Evolutionary conservation across 2,113 vertebrate species (phyloP).

Genomic region (Solenodon paradoxus): DNA sequence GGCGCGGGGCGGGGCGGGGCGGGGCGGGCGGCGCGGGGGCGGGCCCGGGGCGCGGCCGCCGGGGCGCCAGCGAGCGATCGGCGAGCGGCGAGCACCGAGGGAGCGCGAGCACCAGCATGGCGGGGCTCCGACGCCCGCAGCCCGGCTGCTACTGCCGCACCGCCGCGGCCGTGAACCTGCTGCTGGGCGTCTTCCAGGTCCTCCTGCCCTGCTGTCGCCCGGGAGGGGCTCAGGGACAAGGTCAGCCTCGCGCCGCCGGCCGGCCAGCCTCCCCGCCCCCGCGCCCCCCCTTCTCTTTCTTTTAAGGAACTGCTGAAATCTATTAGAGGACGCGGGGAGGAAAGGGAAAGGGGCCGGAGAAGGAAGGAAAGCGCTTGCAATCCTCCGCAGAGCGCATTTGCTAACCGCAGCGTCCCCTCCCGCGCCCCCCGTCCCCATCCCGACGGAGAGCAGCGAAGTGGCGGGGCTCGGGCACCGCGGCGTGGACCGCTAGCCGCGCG

Average conservation of each 20-base stretch:
- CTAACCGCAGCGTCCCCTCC: background rate
- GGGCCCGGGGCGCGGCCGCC: conserved; percentile 63
- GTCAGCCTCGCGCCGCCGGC: conserved; percentile 77
- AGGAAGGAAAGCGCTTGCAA: background rate
- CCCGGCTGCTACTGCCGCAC: conserved; percentile 88
- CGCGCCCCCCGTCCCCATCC: background rate
- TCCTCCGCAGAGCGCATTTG: background rate
- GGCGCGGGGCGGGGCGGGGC: conserved; percentile 22
- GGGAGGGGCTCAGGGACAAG: conserved; percentile 91
- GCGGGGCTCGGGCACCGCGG: background rate
- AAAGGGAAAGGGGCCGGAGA: background rate
- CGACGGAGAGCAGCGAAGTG: background rate
- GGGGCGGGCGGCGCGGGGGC: background rate
- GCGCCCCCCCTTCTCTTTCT: conserved; percentile 44
- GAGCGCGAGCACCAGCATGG: conserved; percentile 88
- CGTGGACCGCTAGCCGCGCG: conserved; percentile 64
- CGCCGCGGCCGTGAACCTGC: conserved; percentile 90
- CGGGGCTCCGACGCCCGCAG: conserved; percentile 90
- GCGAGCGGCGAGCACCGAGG: conserved; percentile 65
- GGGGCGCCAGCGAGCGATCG: conserved; percentile 54
- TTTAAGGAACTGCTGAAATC: conserved; percentile 64
- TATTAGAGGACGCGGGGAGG: background rate
- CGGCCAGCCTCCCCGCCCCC: conserved; percentile 7
- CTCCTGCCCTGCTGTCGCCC: conserved; percentile 88
- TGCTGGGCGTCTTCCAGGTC: conserved; percentile 90